Evolutionary conservation across 2,888 invertebrate genomes (phyloP).

Genomic region (Ophion ventricosus): DNA sequence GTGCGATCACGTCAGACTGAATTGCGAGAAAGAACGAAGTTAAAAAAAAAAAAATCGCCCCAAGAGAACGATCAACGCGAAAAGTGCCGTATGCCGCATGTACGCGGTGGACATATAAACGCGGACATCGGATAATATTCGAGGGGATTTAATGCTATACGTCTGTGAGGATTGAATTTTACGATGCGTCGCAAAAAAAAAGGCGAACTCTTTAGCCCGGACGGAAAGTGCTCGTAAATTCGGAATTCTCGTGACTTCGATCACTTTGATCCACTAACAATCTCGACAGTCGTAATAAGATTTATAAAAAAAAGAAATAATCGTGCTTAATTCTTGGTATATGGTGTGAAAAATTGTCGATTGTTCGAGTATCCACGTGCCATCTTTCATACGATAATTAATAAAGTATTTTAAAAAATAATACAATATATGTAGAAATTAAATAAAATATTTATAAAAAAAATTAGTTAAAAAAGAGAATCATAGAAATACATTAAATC

Average conservation of each 20-base stretch:
- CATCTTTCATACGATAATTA: neutral
- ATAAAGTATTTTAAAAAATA: neutral
- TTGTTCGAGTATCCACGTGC: neutral
- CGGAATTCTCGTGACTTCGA: constrained; percentile 10
- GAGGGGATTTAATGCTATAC: neutral
- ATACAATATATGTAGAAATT: no score
- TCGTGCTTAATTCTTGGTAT: neutral
- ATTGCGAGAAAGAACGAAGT: neutral
- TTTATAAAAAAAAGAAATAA: neutral
- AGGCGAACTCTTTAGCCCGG: neutral
- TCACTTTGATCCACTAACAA: constrained; percentile 4
- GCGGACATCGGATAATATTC: neutral
- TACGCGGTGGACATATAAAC: neutral
- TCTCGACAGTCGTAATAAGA: neutral
- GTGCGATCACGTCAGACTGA: neutral
- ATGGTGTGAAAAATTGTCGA: neutral
- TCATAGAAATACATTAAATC: no score
- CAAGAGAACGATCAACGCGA: constrained; percentile 9
- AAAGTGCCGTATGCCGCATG: constrained; percentile 2
- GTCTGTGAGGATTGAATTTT: constrained; percentile 20
- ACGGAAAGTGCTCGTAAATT: constrained; percentile 22
- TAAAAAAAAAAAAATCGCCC: neutral
- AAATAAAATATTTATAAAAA: no score
- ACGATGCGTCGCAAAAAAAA: constrained; percentile 28
- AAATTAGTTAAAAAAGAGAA: no score